Base-by-base conservation (phyloP, 2,797 vertebrate species). In the Acipenser transmontanus region DNA sequence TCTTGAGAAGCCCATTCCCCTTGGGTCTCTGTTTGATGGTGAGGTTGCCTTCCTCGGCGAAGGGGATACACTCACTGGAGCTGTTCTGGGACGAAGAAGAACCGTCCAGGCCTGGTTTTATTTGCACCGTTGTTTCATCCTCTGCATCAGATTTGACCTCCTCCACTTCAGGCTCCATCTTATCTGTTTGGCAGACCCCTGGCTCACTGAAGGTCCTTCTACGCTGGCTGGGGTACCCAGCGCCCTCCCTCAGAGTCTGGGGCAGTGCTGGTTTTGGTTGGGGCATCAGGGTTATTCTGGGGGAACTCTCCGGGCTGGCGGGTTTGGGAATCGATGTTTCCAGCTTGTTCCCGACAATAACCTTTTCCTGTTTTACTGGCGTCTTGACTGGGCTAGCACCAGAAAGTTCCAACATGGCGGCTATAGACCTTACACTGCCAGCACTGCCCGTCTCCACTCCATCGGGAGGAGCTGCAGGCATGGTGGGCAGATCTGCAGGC, bases 11-110 rank as follows among this genome's bases (percentile, higher is more conserved):
- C 72, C 50, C 91, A 0, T 72, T 78, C 1, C 85, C 80, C 80
- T 93, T 92, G 0, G 95, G 94, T 14, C 94, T 82, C 80, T 98
- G 96, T 69, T 97, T 98, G 81, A 98, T 96, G 10, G 96, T 97
- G 69, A 95, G 89, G 72, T 97, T 98, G 48, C 96, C 95, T 71
- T 98, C 95, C 52, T 98, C 93, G 0, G 95, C 95, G 0, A 98
- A 98, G 0, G 95, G 94, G 63, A 98, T 90, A 71, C 85, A 91
- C 69, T 92, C 91, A 0, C 86, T 83, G 0, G 92, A 91, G 76
- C 82, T 87, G 71, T 86, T 88, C 68, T 91, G 90, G 7, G 89
- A 89, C 0, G 91, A 85, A 0, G 81, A 76, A 0, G 77, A 59
- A 1, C 76, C 76, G 7, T 79, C 79, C 49, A 62, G 70, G 62